Evolutionary conservation across 1,140 invertebrate genomes (phyloP).

Genomic region (Hyposmocoma kahamanoa): DNA sequence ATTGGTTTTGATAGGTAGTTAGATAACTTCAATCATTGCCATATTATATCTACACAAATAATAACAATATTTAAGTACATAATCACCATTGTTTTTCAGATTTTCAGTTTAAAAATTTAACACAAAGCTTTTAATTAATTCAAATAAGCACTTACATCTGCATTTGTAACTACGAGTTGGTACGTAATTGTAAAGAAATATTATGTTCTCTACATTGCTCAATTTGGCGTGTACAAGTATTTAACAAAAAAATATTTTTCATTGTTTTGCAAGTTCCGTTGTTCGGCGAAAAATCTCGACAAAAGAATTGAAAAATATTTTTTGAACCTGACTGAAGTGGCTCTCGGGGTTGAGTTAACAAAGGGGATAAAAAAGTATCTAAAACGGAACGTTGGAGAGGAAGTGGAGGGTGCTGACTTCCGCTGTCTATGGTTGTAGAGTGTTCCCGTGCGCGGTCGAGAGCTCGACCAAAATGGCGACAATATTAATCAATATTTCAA

Average conservation of each 20-base stretch:
- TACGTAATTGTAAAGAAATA: no score
- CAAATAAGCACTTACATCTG: no score
- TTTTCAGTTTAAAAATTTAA: no score
- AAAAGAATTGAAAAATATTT: slow-evolving; percentile 32
- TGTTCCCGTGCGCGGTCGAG: slow-evolving; percentile 35
- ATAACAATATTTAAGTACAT: no score
- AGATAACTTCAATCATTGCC: no score
- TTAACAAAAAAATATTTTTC: slow-evolving; percentile 1
- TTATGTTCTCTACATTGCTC: neutral
- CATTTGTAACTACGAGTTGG: no score
- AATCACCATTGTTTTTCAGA: no score
- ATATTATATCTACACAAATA: no score
- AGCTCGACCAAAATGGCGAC: slow-evolving; percentile 60
- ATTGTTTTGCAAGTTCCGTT: slow-evolving; percentile 25
- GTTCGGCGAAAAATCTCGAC: slow-evolving; percentile 33
- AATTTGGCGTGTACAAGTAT: neutral
- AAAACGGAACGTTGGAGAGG: slow-evolving; percentile 38
- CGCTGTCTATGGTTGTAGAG: slow-evolving; percentile 15
- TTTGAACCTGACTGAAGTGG: slow-evolving; percentile 33
- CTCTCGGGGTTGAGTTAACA: slow-evolving; percentile 41
- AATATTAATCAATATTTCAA: slow-evolving; percentile 73
- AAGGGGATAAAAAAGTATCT: slow-evolving; percentile 46
- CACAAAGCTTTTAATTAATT: no score
- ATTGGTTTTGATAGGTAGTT: no score
- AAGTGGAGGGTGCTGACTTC: slow-evolving; percentile 36